Evolutionary conservation across 2,888 invertebrate genomes (phyloP).

Genomic region (Lamellibrachia columna): DNA sequence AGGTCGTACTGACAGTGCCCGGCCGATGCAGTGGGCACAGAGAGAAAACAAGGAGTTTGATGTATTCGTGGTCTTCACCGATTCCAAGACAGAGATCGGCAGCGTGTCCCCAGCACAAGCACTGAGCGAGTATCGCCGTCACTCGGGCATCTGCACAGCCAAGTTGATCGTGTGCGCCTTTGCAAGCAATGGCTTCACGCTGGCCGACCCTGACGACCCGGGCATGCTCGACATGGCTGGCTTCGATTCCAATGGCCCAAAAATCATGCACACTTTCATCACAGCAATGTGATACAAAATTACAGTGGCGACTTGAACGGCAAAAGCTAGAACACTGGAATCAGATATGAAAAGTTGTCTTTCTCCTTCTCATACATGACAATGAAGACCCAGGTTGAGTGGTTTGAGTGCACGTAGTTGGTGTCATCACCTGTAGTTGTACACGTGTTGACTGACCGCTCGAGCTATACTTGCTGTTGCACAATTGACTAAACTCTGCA

Average conservation of each 20-base stretch:
- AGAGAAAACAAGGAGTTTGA: conserved; percentile 73
- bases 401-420: too few relatives aligned
- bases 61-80: conserved; percentile 79
- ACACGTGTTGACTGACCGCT: too few relatives aligned
- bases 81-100: conserved; percentile 64
- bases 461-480: too few relatives aligned
- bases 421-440: too few relatives aligned
- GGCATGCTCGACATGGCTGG: conserved; percentile 66
- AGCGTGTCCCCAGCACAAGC: conserved; percentile 69
- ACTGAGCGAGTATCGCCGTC: conserved; percentile 72
- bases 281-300: background rate
- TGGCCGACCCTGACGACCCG: conserved; percentile 65
- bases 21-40: conserved; percentile 72
- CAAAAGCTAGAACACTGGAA: too few relatives aligned
- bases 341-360: too few relatives aligned
- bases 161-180: conserved; percentile 55
- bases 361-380: too few relatives aligned
- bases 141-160: conserved; percentile 58
- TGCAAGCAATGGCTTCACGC: conserved; percentile 62
- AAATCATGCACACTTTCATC: conserved; percentile 49
- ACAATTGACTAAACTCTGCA: too few relatives aligned
- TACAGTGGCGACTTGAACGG: too few relatives aligned
- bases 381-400: too few relatives aligned
- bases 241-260: conserved; percentile 64
- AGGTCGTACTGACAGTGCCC: conserved; percentile 53